These are phyloP conservation scores for Cygnus olor DNA, from an alignment of 2,797 vertebrate genomes.

Conservation along the genomic window DNA sequence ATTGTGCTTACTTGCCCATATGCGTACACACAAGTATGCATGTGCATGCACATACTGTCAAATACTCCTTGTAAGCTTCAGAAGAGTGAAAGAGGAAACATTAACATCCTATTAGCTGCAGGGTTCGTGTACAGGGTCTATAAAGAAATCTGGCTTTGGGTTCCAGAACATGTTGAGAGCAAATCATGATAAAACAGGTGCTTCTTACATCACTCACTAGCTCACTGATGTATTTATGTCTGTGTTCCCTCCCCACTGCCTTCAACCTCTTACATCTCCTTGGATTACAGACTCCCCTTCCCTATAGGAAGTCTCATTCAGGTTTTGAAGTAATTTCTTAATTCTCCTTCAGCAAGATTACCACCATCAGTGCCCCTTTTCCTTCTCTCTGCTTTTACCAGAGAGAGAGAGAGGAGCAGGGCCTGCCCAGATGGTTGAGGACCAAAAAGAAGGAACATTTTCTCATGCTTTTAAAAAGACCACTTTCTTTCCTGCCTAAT, in stretches of 20 bases:
- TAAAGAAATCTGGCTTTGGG: constrained; percentile 36
- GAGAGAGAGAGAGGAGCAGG: constrained; percentile 79
- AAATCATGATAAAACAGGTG: constrained; percentile 50
- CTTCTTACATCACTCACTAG: constrained; percentile 53
- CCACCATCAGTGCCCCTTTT: constrained; percentile 69
- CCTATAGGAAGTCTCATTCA: constrained; percentile 74
- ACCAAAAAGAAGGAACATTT: constrained; percentile 89
- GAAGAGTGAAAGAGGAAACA: constrained; percentile 12
- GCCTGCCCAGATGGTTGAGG: constrained; percentile 92
- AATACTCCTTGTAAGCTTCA: not conserved
- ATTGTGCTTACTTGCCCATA: not conserved
- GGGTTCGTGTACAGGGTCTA: not conserved
- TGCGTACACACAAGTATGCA: not conserved
- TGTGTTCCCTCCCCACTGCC: constrained; percentile 4
- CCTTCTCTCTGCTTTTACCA: constrained; percentile 77
- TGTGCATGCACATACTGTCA: not conserved
- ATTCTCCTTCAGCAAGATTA: constrained; percentile 76
- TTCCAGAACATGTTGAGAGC: constrained; percentile 47
- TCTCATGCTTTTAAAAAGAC: constrained; percentile 96
- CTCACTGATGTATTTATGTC: constrained; percentile 48
- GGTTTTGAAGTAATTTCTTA: constrained; percentile 77
- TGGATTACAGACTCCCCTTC: constrained; percentile 58
- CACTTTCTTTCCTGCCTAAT: constrained; percentile 97
- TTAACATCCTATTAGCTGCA: constrained; percentile 43
- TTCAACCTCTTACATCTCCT: constrained; percentile 48